Evolutionary conservation across 2,797 vertebrate genomes (phyloP).

Genomic region (Emys orbicularis): DNA sequence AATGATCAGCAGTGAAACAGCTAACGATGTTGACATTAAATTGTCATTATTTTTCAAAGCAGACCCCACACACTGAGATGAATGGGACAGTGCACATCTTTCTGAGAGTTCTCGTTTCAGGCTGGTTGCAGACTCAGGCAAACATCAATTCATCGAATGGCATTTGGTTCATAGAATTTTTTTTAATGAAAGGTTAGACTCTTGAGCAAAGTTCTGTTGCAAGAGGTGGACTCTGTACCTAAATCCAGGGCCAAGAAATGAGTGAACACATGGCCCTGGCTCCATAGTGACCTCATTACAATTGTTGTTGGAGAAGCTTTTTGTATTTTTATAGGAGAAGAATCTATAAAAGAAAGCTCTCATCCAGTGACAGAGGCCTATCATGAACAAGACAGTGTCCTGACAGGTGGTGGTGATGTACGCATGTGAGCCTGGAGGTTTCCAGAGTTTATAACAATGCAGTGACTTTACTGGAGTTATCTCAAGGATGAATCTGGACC

Average conservation of each 20-base stretch:
- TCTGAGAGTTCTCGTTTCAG: fast-evolving
- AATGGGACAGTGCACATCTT: not conserved
- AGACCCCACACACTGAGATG: not conserved
- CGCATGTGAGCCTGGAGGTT: not conserved
- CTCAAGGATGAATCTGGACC: not conserved
- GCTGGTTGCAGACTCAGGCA: fast-evolving
- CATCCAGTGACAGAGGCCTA: not conserved
- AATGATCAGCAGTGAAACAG: not conserved
- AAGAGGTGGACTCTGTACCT: not conserved
- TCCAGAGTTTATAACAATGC: not conserved
- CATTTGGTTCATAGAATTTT: not conserved
- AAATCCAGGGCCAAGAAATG: not conserved
- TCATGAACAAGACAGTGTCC: not conserved
- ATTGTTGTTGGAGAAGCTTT: not conserved
- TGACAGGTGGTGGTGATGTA: not conserved
- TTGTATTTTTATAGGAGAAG: not conserved
- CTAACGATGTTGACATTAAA: too few relatives aligned
- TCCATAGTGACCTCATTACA: not conserved
- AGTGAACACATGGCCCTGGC: not conserved
- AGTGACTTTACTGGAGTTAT: not conserved
- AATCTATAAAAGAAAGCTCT: not conserved
- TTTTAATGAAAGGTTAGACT: not conserved
- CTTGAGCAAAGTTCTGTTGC: not conserved
- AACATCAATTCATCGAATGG: not conserved
- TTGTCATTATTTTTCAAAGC: not conserved